Evolutionary conservation across 2,113 vertebrate genomes (phyloP).

Genomic region (Cygnus atratus): DNA sequence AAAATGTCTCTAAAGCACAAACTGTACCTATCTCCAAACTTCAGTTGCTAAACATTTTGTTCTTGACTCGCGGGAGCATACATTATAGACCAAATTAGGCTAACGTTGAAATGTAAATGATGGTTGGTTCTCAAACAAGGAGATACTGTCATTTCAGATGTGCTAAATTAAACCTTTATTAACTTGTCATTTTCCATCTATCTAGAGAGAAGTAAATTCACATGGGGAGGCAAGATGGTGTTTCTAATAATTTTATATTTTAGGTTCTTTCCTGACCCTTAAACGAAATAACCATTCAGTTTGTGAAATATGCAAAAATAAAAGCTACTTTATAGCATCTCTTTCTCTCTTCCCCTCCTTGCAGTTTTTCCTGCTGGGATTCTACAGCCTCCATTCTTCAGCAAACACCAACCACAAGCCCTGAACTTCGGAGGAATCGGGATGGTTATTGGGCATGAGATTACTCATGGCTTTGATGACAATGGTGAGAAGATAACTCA

Average conservation of each 20-base stretch:
- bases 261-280: neutral
- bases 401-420: conserved; percentile 92
- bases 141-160: neutral
- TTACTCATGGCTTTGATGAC: conserved; percentile 97
- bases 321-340: neutral
- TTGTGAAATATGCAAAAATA: neutral
- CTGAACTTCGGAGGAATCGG: conserved; percentile 96
- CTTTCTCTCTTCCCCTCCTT: neutral
- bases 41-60: neutral
- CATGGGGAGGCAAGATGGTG: neutral
- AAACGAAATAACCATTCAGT: neutral
- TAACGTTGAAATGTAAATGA: neutral
- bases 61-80: neutral
- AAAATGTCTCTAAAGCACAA: neutral
- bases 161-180: conserved; percentile 21
- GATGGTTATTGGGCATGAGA: conserved; percentile 97
- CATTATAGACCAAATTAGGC: neutral
- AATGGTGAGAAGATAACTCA: conserved; percentile 79
- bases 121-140: neutral
- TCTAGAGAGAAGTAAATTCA: neutral
- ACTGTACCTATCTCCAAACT: neutral
- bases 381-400: conserved; percentile 97
- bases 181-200: conserved; percentile 4
- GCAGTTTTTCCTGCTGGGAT: conserved; percentile 97
- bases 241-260: neutral